These are phyloP conservation scores for Ectobius pallidus DNA, from an alignment of 2,888 invertebrate genomes.

Conservation along the genomic window DNA sequence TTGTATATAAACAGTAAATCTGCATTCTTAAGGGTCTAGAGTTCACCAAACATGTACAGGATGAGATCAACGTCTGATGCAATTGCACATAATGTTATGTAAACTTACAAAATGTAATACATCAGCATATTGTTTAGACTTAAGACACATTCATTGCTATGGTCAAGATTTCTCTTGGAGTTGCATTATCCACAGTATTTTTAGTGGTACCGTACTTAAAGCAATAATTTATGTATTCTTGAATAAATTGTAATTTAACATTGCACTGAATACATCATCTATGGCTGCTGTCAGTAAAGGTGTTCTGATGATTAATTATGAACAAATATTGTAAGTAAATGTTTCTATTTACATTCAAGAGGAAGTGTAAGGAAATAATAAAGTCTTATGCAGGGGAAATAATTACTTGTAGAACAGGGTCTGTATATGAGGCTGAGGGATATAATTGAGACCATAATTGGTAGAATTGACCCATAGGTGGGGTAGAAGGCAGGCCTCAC, in stretches of 20 bases:
- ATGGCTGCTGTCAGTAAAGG: slow-evolving; percentile 1
- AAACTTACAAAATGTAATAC: neutral
- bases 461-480: slow-evolving; percentile 16
- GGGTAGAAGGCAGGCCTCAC: slow-evolving; percentile 40
- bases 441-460: slow-evolving; percentile 22
- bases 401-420: neutral
- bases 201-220: too few species aligned
- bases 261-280: neutral
- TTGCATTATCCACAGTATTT: neutral
- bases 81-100: too few species aligned
- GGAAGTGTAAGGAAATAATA: neutral
- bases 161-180: neutral
- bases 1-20: neutral
- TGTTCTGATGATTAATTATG: neutral
- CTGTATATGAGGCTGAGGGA: slow-evolving; percentile 15
- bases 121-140: neutral
- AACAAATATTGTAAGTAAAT: neutral
- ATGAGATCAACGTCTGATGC: too few species aligned
- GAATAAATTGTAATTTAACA: neutral
- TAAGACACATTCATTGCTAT: neutral
- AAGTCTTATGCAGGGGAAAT: too few species aligned
- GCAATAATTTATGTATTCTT: too few species aligned
- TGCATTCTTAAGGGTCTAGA: too few species aligned
- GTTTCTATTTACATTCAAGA: slow-evolving; percentile 1
- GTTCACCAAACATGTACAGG: too few species aligned